A percentile compares a stretch with the other conserved stretches of the same genome.
These are phyloP conservation scores for Delia radicum DNA, from an alignment of 1,140 invertebrate species.

Conservation along the genomic window DNA sequence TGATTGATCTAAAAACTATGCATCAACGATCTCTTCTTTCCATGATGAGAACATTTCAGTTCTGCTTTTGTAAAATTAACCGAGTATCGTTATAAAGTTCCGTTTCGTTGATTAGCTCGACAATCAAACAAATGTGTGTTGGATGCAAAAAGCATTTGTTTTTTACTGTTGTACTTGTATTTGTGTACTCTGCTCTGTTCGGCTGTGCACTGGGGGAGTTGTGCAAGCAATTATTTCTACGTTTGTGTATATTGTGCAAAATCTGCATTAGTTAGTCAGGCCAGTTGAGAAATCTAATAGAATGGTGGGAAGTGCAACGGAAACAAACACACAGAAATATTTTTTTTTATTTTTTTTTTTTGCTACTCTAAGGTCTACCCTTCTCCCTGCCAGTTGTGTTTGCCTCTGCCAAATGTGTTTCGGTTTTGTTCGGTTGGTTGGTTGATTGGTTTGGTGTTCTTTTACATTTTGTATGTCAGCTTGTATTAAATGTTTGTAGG, in stretches of 20 bases:
- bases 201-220: not conserved
- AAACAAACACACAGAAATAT: not conserved
- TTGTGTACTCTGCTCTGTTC: not conserved
- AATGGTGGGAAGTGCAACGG: conserved; percentile 12
- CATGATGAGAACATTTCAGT: not conserved
- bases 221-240: not conserved
- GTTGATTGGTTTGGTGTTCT: not conserved
- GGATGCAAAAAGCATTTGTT: not conserved
- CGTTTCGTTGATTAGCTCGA: not conserved
- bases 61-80: too few species aligned
- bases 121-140: not conserved
- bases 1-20: too few species aligned
- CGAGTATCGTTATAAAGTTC: not conserved
- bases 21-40: too few species aligned
- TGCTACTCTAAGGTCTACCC: not conserved
- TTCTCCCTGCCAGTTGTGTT: not conserved
- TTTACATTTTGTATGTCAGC: not conserved
- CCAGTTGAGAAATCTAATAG: conserved; percentile 8
- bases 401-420: not conserved
- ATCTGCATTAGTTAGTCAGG: not conserved
- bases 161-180: not conserved
- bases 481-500: conserved; percentile 15
- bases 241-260: not conserved
- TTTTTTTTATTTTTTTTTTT: not conserved
- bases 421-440: not conserved